Conservation (phyloP, 2,797 vertebrate species). For the Amblyopsis hoosieri region DNA sequence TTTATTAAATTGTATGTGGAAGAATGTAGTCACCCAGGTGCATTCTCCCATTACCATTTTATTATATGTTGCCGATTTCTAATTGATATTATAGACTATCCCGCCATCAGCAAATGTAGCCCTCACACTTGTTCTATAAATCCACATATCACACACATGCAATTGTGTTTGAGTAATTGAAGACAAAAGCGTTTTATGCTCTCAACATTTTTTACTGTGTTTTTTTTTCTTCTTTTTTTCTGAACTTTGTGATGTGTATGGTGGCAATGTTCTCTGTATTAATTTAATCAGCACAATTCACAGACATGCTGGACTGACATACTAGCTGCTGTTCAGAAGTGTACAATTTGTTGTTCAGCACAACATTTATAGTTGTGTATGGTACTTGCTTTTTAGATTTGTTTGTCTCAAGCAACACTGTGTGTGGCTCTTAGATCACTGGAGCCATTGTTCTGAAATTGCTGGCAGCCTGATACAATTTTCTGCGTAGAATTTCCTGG, state of each 20-base stretch:
- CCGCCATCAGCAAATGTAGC: constrained; percentile 83
- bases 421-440: constrained; percentile 81
- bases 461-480: constrained; percentile 86
- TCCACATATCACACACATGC: constrained; percentile 87
- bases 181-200: constrained; percentile 89
- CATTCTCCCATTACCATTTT: constrained; percentile 77
- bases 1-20: constrained; percentile 87
- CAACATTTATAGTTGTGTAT: constrained; percentile 86
- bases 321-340: constrained; percentile 99
- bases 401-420: constrained; percentile 87
- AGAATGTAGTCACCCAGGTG: constrained; percentile 79
- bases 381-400: constrained; percentile 89
- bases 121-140: constrained; percentile 78
- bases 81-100: constrained; percentile 62
- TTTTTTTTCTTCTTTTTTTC: constrained; percentile 71
- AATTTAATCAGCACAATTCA: constrained; percentile 99
- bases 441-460: constrained; percentile 81
- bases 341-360: constrained; percentile 85
- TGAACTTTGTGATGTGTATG: constrained; percentile 98
- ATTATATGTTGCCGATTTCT: constrained; percentile 76
- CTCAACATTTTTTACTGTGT: constrained; percentile 97
- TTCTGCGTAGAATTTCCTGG: constrained; percentile 87
- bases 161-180: constrained; percentile 82
- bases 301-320: constrained; percentile 99
- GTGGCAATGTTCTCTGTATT: constrained; percentile 98